A percentile compares a stretch with the other conserved stretches of the same genome.
Evolutionary conservation across 2,797 vertebrate species (phyloP).

Genomic region (Dermochelys coriacea): DNA sequence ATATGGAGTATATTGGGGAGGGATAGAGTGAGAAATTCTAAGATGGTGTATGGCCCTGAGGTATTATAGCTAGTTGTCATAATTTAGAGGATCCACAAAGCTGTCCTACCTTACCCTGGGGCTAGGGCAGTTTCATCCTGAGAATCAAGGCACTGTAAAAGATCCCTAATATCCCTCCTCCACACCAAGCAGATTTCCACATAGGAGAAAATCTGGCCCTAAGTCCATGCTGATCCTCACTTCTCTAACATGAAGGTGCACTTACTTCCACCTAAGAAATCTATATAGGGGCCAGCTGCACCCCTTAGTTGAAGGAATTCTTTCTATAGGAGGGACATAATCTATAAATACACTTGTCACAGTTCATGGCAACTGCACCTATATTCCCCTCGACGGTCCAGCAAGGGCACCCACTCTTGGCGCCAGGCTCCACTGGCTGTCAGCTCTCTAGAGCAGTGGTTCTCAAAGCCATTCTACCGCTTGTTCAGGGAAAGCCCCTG

Average conservation of each 20-base stretch:
- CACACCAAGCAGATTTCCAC: not conserved
- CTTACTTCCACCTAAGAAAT: not conserved
- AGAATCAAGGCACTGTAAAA: not conserved
- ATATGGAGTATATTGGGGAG: not conserved
- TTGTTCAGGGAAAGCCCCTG: too few relatives aligned
- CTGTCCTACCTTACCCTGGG: not conserved
- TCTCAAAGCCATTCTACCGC: too few relatives aligned
- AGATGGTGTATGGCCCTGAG: not conserved
- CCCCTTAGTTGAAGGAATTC: not conserved
- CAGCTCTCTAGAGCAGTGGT: not conserved
- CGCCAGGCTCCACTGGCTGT: not conserved
- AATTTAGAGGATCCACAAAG: not conserved
- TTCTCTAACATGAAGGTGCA: not conserved
- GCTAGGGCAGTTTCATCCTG: not conserved
- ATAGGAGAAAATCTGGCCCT: not conserved
- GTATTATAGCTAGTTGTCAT: not conserved
- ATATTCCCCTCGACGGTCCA: not conserved
- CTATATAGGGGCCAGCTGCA: not conserved
- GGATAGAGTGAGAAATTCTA: not conserved
- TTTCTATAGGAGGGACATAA: not conserved
- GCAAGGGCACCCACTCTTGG: not conserved
- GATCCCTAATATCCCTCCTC: not conserved
- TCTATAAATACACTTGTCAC: not conserved
- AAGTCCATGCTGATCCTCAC: not conserved
- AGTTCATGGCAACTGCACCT: not conserved